Base-by-base conservation (phyloP, 2,888 invertebrate species). In the Cynaeus angustus region DNA sequence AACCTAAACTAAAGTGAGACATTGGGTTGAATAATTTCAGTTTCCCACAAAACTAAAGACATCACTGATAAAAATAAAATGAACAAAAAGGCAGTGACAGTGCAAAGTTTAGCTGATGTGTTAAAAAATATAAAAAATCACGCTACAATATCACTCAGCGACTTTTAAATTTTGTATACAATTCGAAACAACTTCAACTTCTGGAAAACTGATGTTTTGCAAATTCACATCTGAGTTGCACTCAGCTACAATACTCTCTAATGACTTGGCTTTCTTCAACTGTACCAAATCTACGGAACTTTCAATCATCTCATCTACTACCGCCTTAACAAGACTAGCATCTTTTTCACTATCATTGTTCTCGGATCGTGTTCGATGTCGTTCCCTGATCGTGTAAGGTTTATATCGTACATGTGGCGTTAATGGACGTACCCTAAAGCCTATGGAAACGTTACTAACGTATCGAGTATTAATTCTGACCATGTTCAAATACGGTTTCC, bases 121-220 rank as follows among this genome's bases (percentile, higher is more conserved):
- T 33, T 6, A 12, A 33, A 9, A 50, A 5, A 0, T 3, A 0
- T 5, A 21, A 10, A 50, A 28, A 14, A 13, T 13, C 13, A 30
- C 33, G 13, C 6, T 13, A 21, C 1, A 21, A 21, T 21, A 50
- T 78, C 77, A 84, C 72, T 90, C 89, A 74, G 86, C 88, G 66
- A 90, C 89, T 82, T 88, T 89, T 64, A 90, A 81, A 79, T 89
- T 90, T 81, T 90, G 89, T 79, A 90, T 90, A 75, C 87, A 87
- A 71, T 88, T 88, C 7, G 90, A 90, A 48, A 90, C 89, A 77
- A 88, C 87, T 74, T 90, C 90, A 84, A 90, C 86, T 75, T 90
- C 90, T 3, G 88, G 88, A 67, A 78, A 73, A 9, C 58, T 46
- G 26, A 78, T 74, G 10, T 58, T 72, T 53, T 72, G 73, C 50